Evolutionary conservation across 1,140 invertebrate species (phyloP), one percentile per base, ranked within the genome.

Genomic region (Drosophila pandora): DNA sequence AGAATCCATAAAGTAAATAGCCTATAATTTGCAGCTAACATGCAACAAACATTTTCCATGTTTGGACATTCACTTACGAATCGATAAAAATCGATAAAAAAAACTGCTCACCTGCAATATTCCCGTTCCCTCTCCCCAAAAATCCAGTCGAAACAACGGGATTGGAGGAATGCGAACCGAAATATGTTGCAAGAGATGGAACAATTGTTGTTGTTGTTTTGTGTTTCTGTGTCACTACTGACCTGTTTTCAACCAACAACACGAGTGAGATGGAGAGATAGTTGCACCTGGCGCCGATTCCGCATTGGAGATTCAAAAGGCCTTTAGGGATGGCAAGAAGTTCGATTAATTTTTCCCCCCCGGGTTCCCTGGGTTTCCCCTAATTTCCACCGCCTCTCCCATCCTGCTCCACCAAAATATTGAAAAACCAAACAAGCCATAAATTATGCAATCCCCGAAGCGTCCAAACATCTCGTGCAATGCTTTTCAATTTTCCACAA

Each of bases 401-500:
- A 5, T 25, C 9, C 43, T 22, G n/a, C 57, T 28, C 63, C 9
- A 2, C 13, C 30, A 56, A 56, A 56, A 56, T 25, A 25, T 3
- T 3, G 41, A 43, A 23, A 56, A 56, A 23, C 23, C 41, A 39
- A 49, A 67, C 9, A 59, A 23, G 28, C 30, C 32, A 48, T 52
- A 30, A 54, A 85, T 84, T 84, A 82, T 85, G 80, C 69, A 84
- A 84, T 73, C 43, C 43, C 48, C 9, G 45, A 56, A 57, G 50
- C 53, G 59, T 56, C 12, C 73, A 62, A 77, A 70, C 67, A 61
- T 79, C 71, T 78, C 65, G 63, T 79, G 80, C 81, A 85, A 70
- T 87, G 73, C 68, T 69, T 84, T 85, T 69, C 64, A 68, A 85
- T 85, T 85, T 83, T 82, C 76, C 80, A 82, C 71, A 71, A 69